Base-by-base conservation (phyloP, 2,888 invertebrate genomes). In the Biston betularia region DNA sequence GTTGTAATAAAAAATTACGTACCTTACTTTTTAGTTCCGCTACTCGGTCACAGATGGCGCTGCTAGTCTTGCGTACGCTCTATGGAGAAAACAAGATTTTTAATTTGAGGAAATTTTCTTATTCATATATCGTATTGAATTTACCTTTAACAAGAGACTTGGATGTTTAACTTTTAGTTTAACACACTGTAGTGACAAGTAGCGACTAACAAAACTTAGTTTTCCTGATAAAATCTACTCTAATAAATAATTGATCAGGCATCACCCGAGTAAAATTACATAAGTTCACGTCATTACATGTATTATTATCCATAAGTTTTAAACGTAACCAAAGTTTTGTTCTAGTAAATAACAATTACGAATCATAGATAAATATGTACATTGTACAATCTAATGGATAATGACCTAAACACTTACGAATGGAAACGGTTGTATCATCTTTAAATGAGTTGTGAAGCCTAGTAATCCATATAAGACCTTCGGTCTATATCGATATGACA, bases 21-120 rank as follows among this genome's bases (percentile, higher is more conserved):
- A 24, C 24, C 24, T 3, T 24, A 44, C 11, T 33, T 55, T 34
- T 53, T 69, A 69, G 71, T 83, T 73, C 10, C 6, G 82, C 92
- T 92, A 92, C 82, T 90, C 81, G 73, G 62, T 71, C 73, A 81
- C 59, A 91, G 92, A 85, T 90, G 90, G 87, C 90, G 84, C 79
- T 76, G 77, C 61, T 4, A 42, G 76, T 68, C 11, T 66, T 49
- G 52, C 12, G 1, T 33, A 11, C 33, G 45, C 33, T 10, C 10
- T 15, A 15, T 35, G 38, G 15, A 15, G 14, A 15, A 34, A 38
- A 38, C 10, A 38, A 6, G 38, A 8, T 38, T 0, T 14, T 10
- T 12, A 10, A 8, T 34, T 46, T 8, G 15, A 7, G 3, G 45
- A 24, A 12, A 5, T 42, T 42, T 6, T 11, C 5, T 5, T 42